Percentiles rank a stretch among this genome's conserved stretches.
Evolutionary conservation across 2,888 invertebrate species (phyloP).

Genomic region (Hirudinaria manillensis): DNA sequence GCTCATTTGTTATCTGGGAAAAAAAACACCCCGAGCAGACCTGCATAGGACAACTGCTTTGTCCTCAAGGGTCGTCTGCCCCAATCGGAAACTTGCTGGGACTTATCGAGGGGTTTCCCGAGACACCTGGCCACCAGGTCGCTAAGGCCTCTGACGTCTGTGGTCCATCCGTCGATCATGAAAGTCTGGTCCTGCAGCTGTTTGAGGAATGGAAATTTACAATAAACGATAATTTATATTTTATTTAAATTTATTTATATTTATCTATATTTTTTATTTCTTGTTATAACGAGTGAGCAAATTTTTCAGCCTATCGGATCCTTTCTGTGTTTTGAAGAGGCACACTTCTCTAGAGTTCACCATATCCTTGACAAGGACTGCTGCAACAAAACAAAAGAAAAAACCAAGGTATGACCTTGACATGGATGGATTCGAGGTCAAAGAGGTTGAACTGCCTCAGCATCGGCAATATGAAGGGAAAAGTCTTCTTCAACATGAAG

Average conservation of each 20-base stretch:
- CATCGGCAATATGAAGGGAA: neutral
- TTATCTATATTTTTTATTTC: too few species aligned
- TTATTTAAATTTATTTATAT: too few species aligned
- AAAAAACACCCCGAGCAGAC: too few species aligned
- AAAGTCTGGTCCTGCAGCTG: slow-evolving; percentile 12
- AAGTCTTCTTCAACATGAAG: neutral
- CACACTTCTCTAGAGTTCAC: too few species aligned
- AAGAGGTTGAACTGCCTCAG: neutral
- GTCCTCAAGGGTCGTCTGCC: slow-evolving; percentile 48
- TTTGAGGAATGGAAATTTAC: too few species aligned
- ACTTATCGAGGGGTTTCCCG: slow-evolving; percentile 50
- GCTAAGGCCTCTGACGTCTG: slow-evolving; percentile 49
- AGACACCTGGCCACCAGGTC: slow-evolving; percentile 46
- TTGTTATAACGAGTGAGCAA: too few species aligned
- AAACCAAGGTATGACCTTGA: neutral
- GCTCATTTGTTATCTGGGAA: too few species aligned
- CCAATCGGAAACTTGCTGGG: slow-evolving; percentile 54
- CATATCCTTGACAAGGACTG: neutral
- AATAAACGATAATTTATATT: too few species aligned
- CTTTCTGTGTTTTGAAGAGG: too few species aligned
- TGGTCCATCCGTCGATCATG: slow-evolving; percentile 30
- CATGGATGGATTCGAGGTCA: neutral
- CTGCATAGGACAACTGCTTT: slow-evolving; percentile 51
- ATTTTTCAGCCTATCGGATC: too few species aligned
- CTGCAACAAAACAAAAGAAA: neutral